Conservation (phyloP, 2,797 vertebrate genomes). For the Gymnothorax javanicus region DNA sequence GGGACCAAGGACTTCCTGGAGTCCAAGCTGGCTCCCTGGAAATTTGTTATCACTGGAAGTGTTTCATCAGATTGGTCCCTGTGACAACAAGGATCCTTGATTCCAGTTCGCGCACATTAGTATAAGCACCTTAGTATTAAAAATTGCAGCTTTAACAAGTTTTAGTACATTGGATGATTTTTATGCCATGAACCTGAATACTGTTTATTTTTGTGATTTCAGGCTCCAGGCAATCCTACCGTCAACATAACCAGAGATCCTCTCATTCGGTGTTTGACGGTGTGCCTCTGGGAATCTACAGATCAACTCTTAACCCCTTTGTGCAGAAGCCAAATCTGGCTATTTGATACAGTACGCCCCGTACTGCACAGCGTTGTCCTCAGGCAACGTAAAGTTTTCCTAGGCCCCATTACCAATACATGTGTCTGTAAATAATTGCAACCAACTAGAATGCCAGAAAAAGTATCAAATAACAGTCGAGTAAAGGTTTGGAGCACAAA, state of each 20-base stretch:
- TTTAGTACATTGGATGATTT: slow-evolving; percentile 1
- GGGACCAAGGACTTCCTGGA: neutral
- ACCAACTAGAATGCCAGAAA: neutral
- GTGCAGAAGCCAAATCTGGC: too few relatives aligned
- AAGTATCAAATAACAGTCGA: neutral
- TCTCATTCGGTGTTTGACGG: slow-evolving; percentile 39
- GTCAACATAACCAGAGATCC: slow-evolving; percentile 39
- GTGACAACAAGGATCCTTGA: too few relatives aligned
- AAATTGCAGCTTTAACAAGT: slow-evolving; percentile 8
- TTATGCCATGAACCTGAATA: slow-evolving; percentile 6
- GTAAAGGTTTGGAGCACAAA: neutral
- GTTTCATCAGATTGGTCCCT: too few relatives aligned
- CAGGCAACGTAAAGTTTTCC: slow-evolving; percentile 14
- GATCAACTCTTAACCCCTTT: slow-evolving; percentile 36
- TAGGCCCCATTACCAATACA: neutral
- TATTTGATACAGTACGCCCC: too few relatives aligned
- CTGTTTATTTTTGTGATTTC: slow-evolving; percentile 36
- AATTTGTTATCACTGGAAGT: too few relatives aligned
- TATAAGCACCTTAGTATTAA: slow-evolving; percentile 8
- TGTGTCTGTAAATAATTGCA: neutral
- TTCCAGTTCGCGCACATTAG: too few relatives aligned
- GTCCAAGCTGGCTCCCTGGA: neutral
- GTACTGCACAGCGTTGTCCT: slow-evolving; percentile 10
- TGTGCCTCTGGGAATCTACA: slow-evolving; percentile 37
- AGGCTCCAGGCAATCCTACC: slow-evolving; percentile 42